A percentile compares a stretch with the other conserved stretches of the same genome.
These are phyloP conservation scores for Teleogryllus occipitalis DNA, from an alignment of 1,140 invertebrate species.

Conservation along the genomic window DNA sequence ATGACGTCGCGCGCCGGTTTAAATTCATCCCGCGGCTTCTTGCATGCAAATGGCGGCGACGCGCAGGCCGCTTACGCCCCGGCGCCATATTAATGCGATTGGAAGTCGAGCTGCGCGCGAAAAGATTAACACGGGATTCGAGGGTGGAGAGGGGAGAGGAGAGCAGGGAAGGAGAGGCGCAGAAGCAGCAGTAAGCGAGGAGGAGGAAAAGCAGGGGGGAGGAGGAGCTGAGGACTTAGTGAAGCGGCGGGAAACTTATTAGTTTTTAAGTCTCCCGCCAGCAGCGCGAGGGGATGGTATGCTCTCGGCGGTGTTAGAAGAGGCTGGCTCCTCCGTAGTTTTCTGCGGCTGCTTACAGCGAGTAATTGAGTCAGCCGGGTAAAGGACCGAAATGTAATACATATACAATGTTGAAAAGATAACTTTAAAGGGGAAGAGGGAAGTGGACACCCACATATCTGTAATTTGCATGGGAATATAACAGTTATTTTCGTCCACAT, in stretches of 20 bases:
- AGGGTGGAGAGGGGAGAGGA: too few species aligned
- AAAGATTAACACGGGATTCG: neutral
- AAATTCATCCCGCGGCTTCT: neutral
- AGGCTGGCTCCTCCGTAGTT: neutral
- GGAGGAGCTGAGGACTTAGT: neutral
- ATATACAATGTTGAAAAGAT: too few species aligned
- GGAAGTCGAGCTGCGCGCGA: neutral
- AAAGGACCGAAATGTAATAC: too few species aligned
- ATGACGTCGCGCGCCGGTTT: neutral
- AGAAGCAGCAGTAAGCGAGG: too few species aligned
- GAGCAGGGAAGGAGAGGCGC: too few species aligned
- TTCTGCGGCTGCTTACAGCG: too few species aligned
- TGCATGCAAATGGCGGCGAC: neutral
- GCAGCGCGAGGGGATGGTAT: neutral
- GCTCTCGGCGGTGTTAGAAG: neutral
- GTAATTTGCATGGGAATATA: too few species aligned
- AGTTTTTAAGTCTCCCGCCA: neutral
- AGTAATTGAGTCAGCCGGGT: too few species aligned
- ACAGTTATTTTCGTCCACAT: too few species aligned
- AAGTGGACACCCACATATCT: too few species aligned
- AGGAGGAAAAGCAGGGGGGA: neutral
- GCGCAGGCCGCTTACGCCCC: too few species aligned
- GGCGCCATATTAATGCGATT: neutral
- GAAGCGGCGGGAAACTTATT: neutral
- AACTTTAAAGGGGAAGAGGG: too few species aligned